Evolutionary conservation across 2,113 vertebrate species (phyloP).

Genomic region (Campylorhamphus procurvoides): DNA sequence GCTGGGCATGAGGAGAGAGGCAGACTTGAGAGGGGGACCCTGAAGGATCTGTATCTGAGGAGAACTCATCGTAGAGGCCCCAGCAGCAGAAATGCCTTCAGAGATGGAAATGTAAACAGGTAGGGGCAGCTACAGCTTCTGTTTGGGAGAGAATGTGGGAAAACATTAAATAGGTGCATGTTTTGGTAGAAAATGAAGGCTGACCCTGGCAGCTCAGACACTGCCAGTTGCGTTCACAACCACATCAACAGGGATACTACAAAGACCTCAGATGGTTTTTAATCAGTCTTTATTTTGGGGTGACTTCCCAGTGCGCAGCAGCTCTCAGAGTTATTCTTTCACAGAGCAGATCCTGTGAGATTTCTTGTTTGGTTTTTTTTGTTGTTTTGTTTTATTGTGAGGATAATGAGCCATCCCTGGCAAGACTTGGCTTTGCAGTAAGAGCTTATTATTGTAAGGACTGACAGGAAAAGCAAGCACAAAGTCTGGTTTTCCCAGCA

Average conservation of each 20-base stretch:
- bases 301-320: background rate
- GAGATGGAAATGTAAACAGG: background rate
- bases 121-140: background rate
- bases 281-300: background rate
- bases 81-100: background rate
- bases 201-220: background rate
- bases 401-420: constrained; percentile 1
- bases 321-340: background rate
- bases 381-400: background rate
- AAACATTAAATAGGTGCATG: background rate
- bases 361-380: background rate
- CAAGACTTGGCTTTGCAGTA: constrained; percentile 9
- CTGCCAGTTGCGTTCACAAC: background rate
- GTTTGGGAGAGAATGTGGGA: background rate
- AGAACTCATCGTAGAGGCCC: background rate
- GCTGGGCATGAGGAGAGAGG: background rate
- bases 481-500: constrained; percentile 49
- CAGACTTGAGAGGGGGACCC: background rate
- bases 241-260: background rate
- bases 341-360: background rate
- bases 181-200: background rate
- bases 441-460: constrained; percentile 25
- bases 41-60: background rate
- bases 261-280: background rate
- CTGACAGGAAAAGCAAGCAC: background rate